Evolutionary conservation across 2,888 invertebrate species (phyloP).

Genomic region (Drosophila mercatorum): DNA sequence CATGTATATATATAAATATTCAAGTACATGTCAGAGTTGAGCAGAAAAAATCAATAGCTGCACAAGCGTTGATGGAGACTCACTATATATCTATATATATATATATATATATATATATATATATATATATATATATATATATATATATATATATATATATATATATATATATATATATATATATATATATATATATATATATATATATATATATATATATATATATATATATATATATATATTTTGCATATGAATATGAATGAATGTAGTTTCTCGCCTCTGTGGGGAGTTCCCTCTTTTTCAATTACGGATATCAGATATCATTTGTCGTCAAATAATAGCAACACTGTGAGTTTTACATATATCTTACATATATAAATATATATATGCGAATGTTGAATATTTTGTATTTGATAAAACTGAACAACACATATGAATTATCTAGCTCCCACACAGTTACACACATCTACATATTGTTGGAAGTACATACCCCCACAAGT

Average conservation of each 20-base stretch:
- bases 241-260: not conserved
- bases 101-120: not conserved
- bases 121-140: too few species aligned
- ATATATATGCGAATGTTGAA: slow-evolving; percentile 66
- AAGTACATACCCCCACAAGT: slow-evolving; percentile 15
- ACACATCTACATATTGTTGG: slow-evolving; percentile 53
- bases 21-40: slow-evolving; percentile 29
- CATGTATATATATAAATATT: not conserved
- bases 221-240: not conserved
- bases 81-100: not conserved
- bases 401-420: slow-evolving; percentile 63
- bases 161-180: not conserved
- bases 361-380: slow-evolving; percentile 32
- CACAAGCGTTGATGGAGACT: slow-evolving; percentile 1
- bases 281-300: not conserved
- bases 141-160: not conserved
- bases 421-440: slow-evolving; percentile 71
- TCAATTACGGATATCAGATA: slow-evolving; percentile 26
- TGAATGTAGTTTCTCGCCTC: not conserved
- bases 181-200: not conserved
- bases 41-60: slow-evolving; percentile 10
- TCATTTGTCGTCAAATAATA: slow-evolving; percentile 19
- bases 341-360: slow-evolving; percentile 39
- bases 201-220: not conserved
- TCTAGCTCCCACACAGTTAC: slow-evolving; percentile 32